Evolutionary conservation across 2,888 invertebrate genomes (phyloP), one percentile per base, ranked within the genome.

Genomic region (Hydropsyche betteni): DNA sequence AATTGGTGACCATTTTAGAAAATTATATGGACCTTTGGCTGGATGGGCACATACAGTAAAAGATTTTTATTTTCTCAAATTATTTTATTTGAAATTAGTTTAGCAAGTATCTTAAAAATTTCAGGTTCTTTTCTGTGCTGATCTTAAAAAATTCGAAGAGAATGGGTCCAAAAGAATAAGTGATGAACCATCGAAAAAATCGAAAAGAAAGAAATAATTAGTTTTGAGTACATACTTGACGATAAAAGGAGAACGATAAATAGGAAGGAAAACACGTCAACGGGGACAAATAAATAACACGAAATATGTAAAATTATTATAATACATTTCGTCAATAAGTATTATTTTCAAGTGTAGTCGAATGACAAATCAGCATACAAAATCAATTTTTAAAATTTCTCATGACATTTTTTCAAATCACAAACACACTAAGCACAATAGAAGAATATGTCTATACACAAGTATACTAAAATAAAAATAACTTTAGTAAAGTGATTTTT

Each of bases 11-110:
- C 89, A 92, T 84, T 96, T 97, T 82, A 88, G 95, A 80, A 83
- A 86, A 69, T 83, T 96, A 4, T 97, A 95, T 88, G 97, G 97
- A 2, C 90, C 92, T 50, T 89, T 92, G 83, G 96, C 97, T 14
- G 98, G 98, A 10, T 98, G 98, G 98, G 96, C 98, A 10, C 98
- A 98, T 84, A 93, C 96, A 70, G 95, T 97, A 86, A 89, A 24
- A 24, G 24, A 24, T 24, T 24, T 10, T 51, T 51, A 51, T 51
- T 51, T 51, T 16, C 50, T 53, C 34, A 44, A 50, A 51, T n/a
- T 24, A 4, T 16, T n/a, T 16, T 72, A 34, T n/a, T 16, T 58
- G 24, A 14, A 44, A 44, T 14, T 4, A 16, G 4, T 55, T 55
- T n/a, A 14, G 12, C 5, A 12, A 3, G 6, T 55, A n/a, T 55